These are phyloP conservation scores for Philaethria dido DNA, from an alignment of 2,888 invertebrate species.

Conservation along the genomic window DNA sequence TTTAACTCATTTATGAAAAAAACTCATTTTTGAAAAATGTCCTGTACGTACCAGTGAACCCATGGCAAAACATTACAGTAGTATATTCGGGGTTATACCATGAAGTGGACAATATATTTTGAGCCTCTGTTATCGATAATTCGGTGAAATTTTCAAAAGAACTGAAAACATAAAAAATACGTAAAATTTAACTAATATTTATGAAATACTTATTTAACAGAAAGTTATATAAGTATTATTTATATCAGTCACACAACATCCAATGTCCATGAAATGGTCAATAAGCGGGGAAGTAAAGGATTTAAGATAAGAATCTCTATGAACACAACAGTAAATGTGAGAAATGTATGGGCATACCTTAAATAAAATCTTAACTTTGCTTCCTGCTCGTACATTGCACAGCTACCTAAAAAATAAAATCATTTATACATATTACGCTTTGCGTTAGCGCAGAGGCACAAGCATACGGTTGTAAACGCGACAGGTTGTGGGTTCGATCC, in stretches of 20 bases:
- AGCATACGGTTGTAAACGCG: too few relatives aligned
- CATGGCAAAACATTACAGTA: slow-evolving; percentile 66
- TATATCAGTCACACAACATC: too few relatives aligned
- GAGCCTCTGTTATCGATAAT: slow-evolving; percentile 54
- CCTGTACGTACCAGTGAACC: slow-evolving; percentile 63
- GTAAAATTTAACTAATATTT: background rate
- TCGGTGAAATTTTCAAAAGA: slow-evolving; percentile 64
- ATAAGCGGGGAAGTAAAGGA: too few relatives aligned
- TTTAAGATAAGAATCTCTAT: too few relatives aligned
- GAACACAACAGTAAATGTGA: too few relatives aligned
- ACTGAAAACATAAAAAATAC: slow-evolving; percentile 52
- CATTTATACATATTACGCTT: background rate
- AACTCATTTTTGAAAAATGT: background rate
- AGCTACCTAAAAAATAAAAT: slow-evolving; percentile 50
- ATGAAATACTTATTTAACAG: too few relatives aligned
- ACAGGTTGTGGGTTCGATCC: too few relatives aligned
- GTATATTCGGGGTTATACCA: slow-evolving; percentile 62
- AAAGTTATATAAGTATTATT: too few relatives aligned
- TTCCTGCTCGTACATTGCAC: slow-evolving; percentile 48
- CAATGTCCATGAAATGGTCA: too few relatives aligned
- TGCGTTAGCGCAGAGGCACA: too few relatives aligned
- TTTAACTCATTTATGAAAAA: background rate
- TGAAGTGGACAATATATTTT: slow-evolving; percentile 55
- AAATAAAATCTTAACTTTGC: slow-evolving; percentile 57
- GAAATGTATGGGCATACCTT: too few relatives aligned